Conservation (phyloP, 2,888 invertebrate genomes). For the Volucella inflata region DNA sequence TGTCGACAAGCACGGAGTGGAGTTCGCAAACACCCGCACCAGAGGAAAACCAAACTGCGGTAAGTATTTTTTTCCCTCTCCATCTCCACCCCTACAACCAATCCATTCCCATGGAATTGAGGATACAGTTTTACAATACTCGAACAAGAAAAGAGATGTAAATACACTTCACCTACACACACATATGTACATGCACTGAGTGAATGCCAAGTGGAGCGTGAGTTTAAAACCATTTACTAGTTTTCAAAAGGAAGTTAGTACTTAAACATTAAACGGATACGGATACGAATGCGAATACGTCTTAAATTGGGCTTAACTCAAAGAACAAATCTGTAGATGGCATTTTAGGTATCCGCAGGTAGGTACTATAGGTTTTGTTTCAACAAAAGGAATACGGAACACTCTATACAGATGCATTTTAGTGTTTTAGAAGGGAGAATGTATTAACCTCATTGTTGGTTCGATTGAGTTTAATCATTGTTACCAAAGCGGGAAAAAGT, state of each 20-base stretch:
- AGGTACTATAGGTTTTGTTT: too few species aligned
- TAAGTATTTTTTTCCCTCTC: constrained; percentile 83
- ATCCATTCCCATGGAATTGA: constrained; percentile 32
- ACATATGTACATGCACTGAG: not conserved
- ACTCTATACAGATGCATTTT: too few species aligned
- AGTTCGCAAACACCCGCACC: constrained; percentile 92
- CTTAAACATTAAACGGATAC: constrained; percentile 27
- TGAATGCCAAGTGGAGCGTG: constrained; percentile 28
- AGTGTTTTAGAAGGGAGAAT: too few species aligned
- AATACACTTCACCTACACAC: constrained; percentile 14
- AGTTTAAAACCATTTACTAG: constrained; percentile 54
- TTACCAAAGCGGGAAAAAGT: too few species aligned
- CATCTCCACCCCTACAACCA: not conserved
- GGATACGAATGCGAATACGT: not conserved
- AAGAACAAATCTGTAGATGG: too few species aligned
- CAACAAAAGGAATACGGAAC: too few species aligned
- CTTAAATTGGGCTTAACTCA: not conserved
- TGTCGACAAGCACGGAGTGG: constrained; percentile 95
- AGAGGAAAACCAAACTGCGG: constrained; percentile 92
- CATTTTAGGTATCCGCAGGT: too few species aligned
- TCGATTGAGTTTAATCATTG: too few species aligned
- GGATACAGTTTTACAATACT: constrained; percentile 55
- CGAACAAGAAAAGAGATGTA: constrained; percentile 45
- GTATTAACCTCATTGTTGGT: too few species aligned
- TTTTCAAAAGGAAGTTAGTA: constrained; percentile 54